A percentile compares a stretch with the other conserved stretches of the same genome.
Evolutionary conservation across 2,113 vertebrate species (phyloP).

Genomic region (Daubentonia madagascariensis): DNA sequence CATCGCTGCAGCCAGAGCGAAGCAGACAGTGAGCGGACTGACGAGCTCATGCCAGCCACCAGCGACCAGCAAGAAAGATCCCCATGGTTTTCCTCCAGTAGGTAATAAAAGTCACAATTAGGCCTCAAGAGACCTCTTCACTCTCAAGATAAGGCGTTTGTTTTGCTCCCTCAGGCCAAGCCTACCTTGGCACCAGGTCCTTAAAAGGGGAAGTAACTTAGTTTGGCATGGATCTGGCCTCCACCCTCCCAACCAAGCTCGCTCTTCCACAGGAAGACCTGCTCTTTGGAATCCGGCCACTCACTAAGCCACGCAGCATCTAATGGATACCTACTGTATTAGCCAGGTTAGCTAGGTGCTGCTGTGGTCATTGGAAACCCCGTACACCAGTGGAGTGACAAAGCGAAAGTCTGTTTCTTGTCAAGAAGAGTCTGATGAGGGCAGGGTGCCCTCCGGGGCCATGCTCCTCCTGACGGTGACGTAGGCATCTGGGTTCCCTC

Average conservation of each 20-base stretch:
- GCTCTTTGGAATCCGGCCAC: neutral
- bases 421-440: neutral
- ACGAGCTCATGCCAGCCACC: neutral
- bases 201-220: neutral
- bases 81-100: accelerated
- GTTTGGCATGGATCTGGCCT: neutral
- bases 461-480: accelerated
- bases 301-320: accelerated
- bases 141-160: neutral
- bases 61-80: too few species aligned
- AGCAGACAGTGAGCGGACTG: neutral
- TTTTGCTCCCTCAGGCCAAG: neutral
- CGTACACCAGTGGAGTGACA: accelerated
- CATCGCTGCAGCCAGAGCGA: accelerated
- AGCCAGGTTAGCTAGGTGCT: neutral
- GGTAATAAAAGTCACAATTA: neutral
- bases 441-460: too few species aligned
- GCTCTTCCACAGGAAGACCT: too few species aligned
- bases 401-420: neutral
- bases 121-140: neutral
- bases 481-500: neutral
- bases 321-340: accelerated
- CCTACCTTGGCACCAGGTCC: neutral
- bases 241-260: accelerated
- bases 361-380: neutral